Base-by-base conservation (phyloP, 1,140 invertebrate genomes). In the Cherax destructor region DNA sequence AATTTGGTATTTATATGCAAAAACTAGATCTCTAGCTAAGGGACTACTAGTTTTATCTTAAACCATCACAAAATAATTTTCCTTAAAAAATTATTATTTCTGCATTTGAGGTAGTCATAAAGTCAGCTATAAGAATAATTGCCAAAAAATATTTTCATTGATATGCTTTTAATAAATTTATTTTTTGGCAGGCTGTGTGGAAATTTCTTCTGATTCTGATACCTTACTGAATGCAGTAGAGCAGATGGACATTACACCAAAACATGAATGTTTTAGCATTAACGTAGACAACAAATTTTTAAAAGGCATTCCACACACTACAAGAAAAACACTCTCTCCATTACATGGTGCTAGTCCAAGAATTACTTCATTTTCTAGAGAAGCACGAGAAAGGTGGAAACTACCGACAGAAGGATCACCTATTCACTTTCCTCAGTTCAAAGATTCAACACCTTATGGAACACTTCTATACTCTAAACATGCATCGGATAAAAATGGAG, bases 161-260 rank as follows among this genome's bases (percentile, higher is more conserved):
- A n/a, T n/a, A n/a, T n/a, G n/a, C n/a, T n/a, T n/a, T n/a, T n/a
- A n/a, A n/a, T n/a, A n/a, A n/a, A n/a, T n/a, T n/a, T n/a, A n/a
- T n/a, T 80, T 21, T 79, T 72, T 78, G 65, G 13, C 85, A 80
- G 76, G 24, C 13, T 86, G 69, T 80, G 24, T n/a, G 18, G 85
- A 65, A 49, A 78, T 86, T 30, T 49, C 24, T 13, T 65, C 30
- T 65, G 24, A 79, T 78, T 76, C 59, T 41, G 76, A 80, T 76
- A 50, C 76, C 5, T 65, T 86, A 7, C 30, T 61, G n/a, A 69
- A 86, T 10, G 69, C 69, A 52, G n/a, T 61, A 86, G 30, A 30
- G 24, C 21, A 86, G 41, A 61, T 86, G 76, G 18, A 76, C 72
- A 86, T 80, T 21, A 50, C 49, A 11, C 24, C 59, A 61, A 83